Percentiles rank a stretch among this genome's conserved stretches.
These are phyloP conservation scores for Upupa epops DNA, from an alignment of 2,113 vertebrate genomes.

Conservation along the genomic window DNA sequence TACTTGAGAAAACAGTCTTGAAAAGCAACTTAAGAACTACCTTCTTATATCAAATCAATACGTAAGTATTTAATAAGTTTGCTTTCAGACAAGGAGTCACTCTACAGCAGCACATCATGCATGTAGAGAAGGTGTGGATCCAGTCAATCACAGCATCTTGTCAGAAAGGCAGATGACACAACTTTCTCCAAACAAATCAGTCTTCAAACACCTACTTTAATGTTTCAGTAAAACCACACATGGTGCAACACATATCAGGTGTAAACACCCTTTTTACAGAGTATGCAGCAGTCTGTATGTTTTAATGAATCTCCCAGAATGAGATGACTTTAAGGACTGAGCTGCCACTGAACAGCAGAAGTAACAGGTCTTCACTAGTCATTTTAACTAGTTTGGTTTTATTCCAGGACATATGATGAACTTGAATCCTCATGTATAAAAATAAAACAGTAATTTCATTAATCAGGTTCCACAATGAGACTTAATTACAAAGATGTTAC, in stretches of 20 bases:
- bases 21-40: background rate
- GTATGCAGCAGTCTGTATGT: rapidly evolving
- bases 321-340: background rate
- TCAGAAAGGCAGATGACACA: background rate
- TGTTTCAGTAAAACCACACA: background rate
- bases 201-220: background rate
- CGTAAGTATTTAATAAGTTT: background rate
- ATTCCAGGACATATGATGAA: background rate
- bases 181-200: background rate
- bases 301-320: background rate
- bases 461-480: background rate
- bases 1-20: background rate
- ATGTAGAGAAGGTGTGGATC: rapidly evolving
- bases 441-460: rapidly evolving
- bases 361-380: background rate
- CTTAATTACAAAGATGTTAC: background rate
- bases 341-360: background rate
- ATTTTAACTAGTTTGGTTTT: background rate
- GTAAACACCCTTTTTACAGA: background rate
- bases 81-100: background rate
- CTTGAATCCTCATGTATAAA: background rate
- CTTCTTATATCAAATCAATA: background rate
- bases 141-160: background rate
- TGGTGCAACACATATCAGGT: background rate
- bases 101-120: rapidly evolving